These are phyloP conservation scores for Naso thynnoides DNA, from an alignment of 2,797 vertebrate species.

Conservation along the genomic window DNA sequence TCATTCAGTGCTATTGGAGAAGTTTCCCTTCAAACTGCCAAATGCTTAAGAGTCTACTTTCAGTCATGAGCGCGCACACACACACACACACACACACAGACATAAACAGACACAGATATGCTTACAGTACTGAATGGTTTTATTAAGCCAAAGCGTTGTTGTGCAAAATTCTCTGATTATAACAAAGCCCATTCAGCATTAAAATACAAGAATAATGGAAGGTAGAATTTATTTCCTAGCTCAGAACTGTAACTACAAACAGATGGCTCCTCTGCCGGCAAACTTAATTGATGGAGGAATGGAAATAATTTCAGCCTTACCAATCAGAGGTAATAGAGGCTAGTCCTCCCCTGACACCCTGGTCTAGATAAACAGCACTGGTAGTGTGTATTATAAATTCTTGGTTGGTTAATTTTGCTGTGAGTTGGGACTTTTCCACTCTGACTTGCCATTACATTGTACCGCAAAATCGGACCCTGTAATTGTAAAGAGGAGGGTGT, in stretches of 20 bases:
- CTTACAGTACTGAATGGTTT: slow-evolving; percentile 47
- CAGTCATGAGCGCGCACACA: slow-evolving; percentile 14
- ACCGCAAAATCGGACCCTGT: slow-evolving; percentile 41
- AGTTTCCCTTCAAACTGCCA: slow-evolving; percentile 47
- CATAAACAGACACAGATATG: slow-evolving; percentile 20
- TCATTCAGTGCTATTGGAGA: slow-evolving; percentile 38
- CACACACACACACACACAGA: background rate
- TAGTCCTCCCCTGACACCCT: slow-evolving; percentile 70
- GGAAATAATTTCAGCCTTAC: slow-evolving; percentile 76
- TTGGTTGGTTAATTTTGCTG: slow-evolving; percentile 45
- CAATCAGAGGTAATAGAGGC: slow-evolving; percentile 75
- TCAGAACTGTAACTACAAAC: slow-evolving; percentile 74
- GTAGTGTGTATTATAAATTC: slow-evolving; percentile 48
- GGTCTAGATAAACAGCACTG: slow-evolving; percentile 60
- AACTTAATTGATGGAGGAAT: slow-evolving; percentile 77
- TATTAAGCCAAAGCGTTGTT: slow-evolving; percentile 49
- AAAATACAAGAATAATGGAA: slow-evolving; percentile 57
- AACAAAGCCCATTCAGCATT: slow-evolving; percentile 58
- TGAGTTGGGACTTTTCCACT: slow-evolving; percentile 30
- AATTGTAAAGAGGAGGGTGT: slow-evolving; percentile 37
- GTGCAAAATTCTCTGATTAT: slow-evolving; percentile 55
- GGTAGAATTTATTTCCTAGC: slow-evolving; percentile 58
- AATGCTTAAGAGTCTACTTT: slow-evolving; percentile 36
- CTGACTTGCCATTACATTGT: slow-evolving; percentile 34
- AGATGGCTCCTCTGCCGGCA: slow-evolving; percentile 74